Percentiles rank a stretch among this genome's conserved stretches.
Conservation (phyloP, 2,113 vertebrate genomes). For the Eulemur macaco region DNA sequence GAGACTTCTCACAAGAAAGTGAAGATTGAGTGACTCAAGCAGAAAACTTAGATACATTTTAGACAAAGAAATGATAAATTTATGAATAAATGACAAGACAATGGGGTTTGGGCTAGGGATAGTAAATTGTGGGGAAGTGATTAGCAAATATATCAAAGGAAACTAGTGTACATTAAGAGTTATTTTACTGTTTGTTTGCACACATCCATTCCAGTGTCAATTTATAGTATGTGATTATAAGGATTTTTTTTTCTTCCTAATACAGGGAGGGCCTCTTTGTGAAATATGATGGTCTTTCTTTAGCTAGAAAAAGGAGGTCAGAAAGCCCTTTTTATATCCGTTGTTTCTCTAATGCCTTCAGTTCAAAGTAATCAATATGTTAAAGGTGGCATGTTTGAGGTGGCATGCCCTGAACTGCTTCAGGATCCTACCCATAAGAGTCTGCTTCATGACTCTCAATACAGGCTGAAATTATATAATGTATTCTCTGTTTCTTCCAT, state of each 20-base stretch:
- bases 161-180: background rate
- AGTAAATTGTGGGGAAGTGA: background rate
- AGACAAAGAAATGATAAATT: background rate
- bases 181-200: background rate
- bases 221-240: background rate
- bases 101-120: background rate
- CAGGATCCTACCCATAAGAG: background rate
- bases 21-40: background rate
- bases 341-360: background rate
- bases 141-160: background rate
- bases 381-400: background rate
- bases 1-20: background rate
- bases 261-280: background rate
- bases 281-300: background rate
- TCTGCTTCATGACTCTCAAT: background rate
- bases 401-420: background rate
- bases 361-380: background rate
- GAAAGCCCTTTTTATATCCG: background rate
- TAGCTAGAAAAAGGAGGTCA: too few species aligned
- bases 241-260: too few species aligned
- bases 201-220: background rate
- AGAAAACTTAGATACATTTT: background rate
- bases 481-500: background rate
- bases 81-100: background rate
- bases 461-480: background rate